Base-by-base conservation (phyloP, 2,113 vertebrate genomes). In the Syngnathus scovelli region DNA sequence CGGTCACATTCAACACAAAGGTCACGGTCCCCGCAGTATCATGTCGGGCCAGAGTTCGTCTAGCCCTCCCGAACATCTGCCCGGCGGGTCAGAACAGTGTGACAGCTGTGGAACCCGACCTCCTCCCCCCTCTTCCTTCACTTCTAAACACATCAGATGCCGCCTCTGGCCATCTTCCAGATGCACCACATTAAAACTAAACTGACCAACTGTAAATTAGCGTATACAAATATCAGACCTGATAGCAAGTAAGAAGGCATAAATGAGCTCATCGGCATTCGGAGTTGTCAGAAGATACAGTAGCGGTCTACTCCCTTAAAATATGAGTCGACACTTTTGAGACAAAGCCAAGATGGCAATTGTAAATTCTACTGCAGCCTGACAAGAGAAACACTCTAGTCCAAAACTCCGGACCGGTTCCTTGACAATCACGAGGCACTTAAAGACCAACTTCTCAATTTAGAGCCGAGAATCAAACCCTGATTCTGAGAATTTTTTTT, bases 21-120 rank as follows among this genome's bases (percentile, higher is more conserved):
- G 76, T 78, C 79, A 71, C 44, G 4, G 77, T 61, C 68, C 65
- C 65, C 59, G 72, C 69, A 74, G 84, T 77, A 71, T 76, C 64
- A 74, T 76, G 78, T 83, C 19, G 5, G 59, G 67, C 68, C 51
- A n/a, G 56, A 48, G 63, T 59, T 79, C 74, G 77, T 79, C 56
- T 70, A 63, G 49, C 70, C 52, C 51, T 23, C 41, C 54, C 66
- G 52, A 55, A 55, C 27, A 23, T 55, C 52, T 55, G 21, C 71
- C 52, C 52, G 13, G 61, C 65, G 68, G 83, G 77, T 82, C 83
- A 78, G 66, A 64, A 70, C 79, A 58, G 59, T 39, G 52, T 74
- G 80, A 80, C 82, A 84, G 77, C 82, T 75, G 73, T 56, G 69
- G 63, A 59, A 21, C 41, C 75, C 69, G 27, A 33, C 64, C 49